Conservation (phyloP, 2,888 invertebrate species). For the Cacoxenus indagator region DNA sequence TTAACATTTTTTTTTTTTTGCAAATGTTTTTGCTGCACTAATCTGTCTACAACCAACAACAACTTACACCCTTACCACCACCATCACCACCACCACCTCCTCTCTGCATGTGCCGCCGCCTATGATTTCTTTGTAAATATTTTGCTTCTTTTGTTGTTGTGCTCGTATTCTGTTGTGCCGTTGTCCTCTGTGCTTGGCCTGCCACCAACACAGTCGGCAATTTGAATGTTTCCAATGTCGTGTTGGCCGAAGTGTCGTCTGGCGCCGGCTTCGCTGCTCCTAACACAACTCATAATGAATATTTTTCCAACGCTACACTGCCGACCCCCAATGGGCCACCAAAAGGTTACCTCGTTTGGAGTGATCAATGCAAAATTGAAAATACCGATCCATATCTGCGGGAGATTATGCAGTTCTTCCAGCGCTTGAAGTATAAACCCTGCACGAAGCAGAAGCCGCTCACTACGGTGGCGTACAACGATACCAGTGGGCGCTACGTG, state of each 20-base stretch:
- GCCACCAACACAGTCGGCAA: neutral
- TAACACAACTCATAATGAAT: neutral
- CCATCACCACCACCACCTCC: neutral
- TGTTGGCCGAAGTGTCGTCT: neutral
- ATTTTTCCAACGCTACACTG: conserved; percentile 16
- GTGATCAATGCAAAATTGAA: conserved; percentile 76
- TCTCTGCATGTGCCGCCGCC: neutral
- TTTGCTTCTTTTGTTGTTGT: neutral
- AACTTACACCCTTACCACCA: neutral
- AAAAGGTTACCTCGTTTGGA: conserved; percentile 72
- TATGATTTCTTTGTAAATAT: conserved; percentile 6
- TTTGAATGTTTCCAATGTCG: neutral
- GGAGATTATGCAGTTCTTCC: conserved; percentile 73
- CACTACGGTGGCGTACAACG: conserved; percentile 59
- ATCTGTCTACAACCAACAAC: neutral
- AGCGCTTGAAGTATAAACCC: conserved; percentile 72
- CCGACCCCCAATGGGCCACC: no score
- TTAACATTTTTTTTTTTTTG: neutral
- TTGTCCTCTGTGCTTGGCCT: neutral
- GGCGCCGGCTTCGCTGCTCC: neutral
- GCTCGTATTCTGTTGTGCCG: neutral
- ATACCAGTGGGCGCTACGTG: conserved; percentile 49
- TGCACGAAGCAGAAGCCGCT: conserved; percentile 71
- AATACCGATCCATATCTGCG: conserved; percentile 75
- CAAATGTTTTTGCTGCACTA: neutral